Conservation (phyloP, 1,140 invertebrate genomes). For the Cardiocondyla obscurior region DNA sequence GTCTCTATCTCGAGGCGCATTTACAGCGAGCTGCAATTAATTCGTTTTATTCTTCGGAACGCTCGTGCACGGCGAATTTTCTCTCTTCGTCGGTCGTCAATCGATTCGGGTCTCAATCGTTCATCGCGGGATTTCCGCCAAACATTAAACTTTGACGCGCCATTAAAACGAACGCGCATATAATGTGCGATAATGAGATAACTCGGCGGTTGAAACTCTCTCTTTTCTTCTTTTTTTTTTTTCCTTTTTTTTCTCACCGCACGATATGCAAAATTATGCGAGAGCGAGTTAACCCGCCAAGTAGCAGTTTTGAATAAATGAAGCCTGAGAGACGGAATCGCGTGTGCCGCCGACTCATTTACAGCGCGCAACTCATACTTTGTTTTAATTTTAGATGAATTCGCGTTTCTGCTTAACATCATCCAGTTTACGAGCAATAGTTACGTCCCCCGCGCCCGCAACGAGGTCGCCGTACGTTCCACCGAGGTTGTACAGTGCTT, state of each 20-base stretch:
- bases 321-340: conserved; percentile 8
- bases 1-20: conserved; percentile 10
- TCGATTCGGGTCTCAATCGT: background rate
- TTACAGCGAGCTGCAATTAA: conserved; percentile 48
- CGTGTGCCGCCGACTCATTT: conserved; percentile 7
- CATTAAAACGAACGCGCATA: background rate
- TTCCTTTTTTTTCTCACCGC: background rate
- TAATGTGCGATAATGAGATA: background rate
- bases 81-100: conserved; percentile 44
- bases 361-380: background rate
- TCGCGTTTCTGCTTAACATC: conserved; percentile 2
- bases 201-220: background rate
- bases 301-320: conserved; percentile 38
- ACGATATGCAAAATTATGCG: conserved; percentile 35
- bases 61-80: conserved; percentile 26
- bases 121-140: background rate
- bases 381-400: conserved; percentile 37
- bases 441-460: background rate
- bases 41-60: conserved; percentile 8
- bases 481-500: background rate
- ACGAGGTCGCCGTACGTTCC: background rate
- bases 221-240: background rate
- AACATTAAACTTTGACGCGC: background rate
- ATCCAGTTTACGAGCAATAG: background rate
- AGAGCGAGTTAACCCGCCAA: conserved; percentile 3